These are phyloP conservation scores for Pachyrhynchus sulphureomaculatus DNA, from an alignment of 1,140 invertebrate species.

Conservation along the genomic window DNA sequence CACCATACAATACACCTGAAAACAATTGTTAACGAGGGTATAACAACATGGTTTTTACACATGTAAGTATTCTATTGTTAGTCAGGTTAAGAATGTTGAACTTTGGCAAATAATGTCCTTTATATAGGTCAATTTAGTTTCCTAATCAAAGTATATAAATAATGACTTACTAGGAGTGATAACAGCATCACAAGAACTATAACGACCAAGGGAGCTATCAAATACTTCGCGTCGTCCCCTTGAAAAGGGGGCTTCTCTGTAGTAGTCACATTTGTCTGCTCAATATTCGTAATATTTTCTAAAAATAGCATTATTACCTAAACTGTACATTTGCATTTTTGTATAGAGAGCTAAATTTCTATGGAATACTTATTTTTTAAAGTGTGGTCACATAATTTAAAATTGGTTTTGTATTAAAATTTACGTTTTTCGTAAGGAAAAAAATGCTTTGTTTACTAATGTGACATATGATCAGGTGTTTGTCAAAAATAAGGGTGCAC, in stretches of 20 bases:
- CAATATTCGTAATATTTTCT: neutral
- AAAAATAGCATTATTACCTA: neutral
- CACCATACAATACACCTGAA: conserved; percentile 43
- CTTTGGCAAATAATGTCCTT: no score
- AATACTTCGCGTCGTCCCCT: conserved; percentile 33
- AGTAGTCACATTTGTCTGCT: neutral
- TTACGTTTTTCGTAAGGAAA: no score
- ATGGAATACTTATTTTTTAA: neutral
- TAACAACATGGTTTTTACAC: no score
- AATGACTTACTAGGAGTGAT: conserved; percentile 36
- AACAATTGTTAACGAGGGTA: no score
- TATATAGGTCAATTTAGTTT: no score
- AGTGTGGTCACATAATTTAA: no score
- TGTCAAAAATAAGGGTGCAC: neutral
- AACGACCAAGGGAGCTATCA: conserved; percentile 42
- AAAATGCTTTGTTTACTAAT: no score
- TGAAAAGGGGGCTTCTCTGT: neutral
- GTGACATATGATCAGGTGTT: no score
- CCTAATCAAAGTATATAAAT: no score
- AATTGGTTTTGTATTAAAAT: no score
- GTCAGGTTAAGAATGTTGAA: no score
- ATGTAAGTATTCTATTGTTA: no score
- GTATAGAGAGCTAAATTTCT: neutral
- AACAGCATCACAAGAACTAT: conserved; percentile 38
- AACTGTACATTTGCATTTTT: neutral